Base-by-base conservation (phyloP, 2,888 invertebrate genomes). In the Rutpela maculata region DNA sequence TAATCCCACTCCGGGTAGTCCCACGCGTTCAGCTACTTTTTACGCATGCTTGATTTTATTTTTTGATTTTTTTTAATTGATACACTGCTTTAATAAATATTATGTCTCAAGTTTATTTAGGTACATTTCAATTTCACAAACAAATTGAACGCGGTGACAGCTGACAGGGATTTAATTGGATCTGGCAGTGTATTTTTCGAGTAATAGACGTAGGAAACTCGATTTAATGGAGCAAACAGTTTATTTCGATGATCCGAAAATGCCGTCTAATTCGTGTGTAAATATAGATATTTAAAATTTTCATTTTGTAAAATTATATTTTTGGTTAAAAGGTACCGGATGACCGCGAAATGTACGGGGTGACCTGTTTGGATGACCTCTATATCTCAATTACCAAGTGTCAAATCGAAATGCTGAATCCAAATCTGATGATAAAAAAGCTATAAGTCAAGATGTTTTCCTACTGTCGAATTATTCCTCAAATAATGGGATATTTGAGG, bases 21-120 rank as follows among this genome's bases (percentile, higher is more conserved):
- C 78, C 79, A 78, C 79, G 80, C 81, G 81, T 71, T 79, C 68
- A 35, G 19, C 31, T n/a, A 15, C 19, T 35, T 22, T 26, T 5
- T 67, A 71, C 81, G 81, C 81, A 81, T 72, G 81, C 60, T 59
- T 56, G 38, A 38, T 18, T 77, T 76, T 73, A 15, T 35, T 19
- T 18, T 66, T 10, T 43, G 66, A 15, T 57, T 69, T 56, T n/a
- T 57, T 70, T 56, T 31, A 38, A 26, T 22, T 38, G 50, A 18
- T 62, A 19, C 22, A 72, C 12, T 11, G 15, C n/a, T 63, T 70
- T 15, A 11, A 70, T 35, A 63, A 38, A 38, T 17, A 63, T 63
- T 17, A 63, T 35, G 18, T 63, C 31, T 35, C 1, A 5, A 26
- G 60, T 60, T 60, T 60, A 60, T 60, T 38, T 22, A 11, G 19